These are phyloP conservation scores for Phylloscopus whistleri DNA, from an alignment of 2,113 vertebrate genomes.

Conservation along the genomic window DNA sequence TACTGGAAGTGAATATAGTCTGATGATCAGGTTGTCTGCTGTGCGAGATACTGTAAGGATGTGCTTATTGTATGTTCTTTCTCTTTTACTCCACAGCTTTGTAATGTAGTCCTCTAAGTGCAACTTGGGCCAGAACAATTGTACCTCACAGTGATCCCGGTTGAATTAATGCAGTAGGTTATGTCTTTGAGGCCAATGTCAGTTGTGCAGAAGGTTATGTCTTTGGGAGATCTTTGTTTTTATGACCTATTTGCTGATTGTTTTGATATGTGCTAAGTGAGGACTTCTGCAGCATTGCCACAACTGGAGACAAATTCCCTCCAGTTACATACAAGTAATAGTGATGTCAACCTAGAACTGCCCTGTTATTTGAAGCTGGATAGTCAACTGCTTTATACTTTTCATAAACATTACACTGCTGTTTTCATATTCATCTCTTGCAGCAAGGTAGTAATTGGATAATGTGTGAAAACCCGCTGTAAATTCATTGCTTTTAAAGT, in stretches of 20 bases:
- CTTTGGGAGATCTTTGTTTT: neutral
- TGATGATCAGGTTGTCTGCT: neutral
- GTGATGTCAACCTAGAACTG: neutral
- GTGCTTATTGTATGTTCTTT: neutral
- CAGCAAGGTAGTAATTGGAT: neutral
- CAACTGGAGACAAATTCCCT: neutral
- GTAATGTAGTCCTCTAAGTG: neutral
- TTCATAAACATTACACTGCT: slow-evolving; percentile 1
- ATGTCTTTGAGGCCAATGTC: neutral
- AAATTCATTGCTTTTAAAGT: neutral
- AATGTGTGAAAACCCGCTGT: neutral
- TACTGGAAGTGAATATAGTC: neutral
- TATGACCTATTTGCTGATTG: neutral
- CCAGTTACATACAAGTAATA: neutral
- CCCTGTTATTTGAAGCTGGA: neutral
- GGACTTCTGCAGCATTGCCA: neutral
- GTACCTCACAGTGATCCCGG: neutral
- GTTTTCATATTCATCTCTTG: neutral
- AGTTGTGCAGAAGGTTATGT: neutral
- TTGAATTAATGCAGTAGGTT: neutral
- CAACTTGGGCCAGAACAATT: neutral
- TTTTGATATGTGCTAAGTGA: neutral
- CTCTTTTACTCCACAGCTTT: neutral
- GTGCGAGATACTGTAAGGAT: neutral
- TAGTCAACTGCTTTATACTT: neutral